Evolutionary conservation across 92 coral and sea anemone genomes (phyloP).

Genomic region (Porites lobata): DNA sequence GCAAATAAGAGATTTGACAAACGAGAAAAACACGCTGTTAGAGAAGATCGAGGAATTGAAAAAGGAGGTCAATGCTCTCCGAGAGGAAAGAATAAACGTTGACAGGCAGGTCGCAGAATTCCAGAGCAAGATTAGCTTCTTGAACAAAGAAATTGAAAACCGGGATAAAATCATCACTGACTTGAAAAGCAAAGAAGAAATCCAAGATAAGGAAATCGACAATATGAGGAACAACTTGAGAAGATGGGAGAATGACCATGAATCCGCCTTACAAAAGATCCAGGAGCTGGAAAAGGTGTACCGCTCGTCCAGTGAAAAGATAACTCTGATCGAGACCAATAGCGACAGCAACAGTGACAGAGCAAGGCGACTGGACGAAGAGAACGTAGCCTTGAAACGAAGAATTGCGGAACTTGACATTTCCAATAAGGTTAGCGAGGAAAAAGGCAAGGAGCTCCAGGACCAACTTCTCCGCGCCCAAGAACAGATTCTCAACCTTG

Average conservation of each 20-base stretch:
- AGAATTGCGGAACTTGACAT: constrained; percentile 86
- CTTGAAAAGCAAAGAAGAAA: constrained; percentile 81
- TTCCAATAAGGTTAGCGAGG: constrained; percentile 70
- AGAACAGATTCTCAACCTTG: constrained; percentile 78
- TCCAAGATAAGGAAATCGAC: constrained; percentile 88
- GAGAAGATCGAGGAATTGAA: constrained; percentile 94
- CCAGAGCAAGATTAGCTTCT: constrained; percentile 88
- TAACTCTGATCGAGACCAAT: constrained; percentile 85
- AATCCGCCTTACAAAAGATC: constrained; percentile 89
- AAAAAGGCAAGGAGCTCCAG: constrained; percentile 89
- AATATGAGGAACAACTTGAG: constrained; percentile 92
- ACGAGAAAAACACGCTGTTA: constrained; percentile 76
- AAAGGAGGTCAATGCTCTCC: constrained; percentile 63
- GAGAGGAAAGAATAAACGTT: constrained; percentile 87
- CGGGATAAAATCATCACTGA: constrained; percentile 81
- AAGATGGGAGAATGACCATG: constrained; percentile 90
- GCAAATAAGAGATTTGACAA: constrained; percentile 85
- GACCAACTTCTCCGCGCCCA: constrained; percentile 76
- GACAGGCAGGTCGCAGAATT: constrained; percentile 90
- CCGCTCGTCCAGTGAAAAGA: constrained; percentile 80
- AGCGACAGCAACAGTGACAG: constrained; percentile 88
- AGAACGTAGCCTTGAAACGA: constrained; percentile 78
- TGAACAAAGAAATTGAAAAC: constrained; percentile 85
- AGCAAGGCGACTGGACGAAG: constrained; percentile 89
- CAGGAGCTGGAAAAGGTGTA: constrained; percentile 82